Evolutionary conservation across 2,113 vertebrate genomes (phyloP), one percentile per base, ranked within the genome.

Genomic region (Aythya baeri): DNA sequence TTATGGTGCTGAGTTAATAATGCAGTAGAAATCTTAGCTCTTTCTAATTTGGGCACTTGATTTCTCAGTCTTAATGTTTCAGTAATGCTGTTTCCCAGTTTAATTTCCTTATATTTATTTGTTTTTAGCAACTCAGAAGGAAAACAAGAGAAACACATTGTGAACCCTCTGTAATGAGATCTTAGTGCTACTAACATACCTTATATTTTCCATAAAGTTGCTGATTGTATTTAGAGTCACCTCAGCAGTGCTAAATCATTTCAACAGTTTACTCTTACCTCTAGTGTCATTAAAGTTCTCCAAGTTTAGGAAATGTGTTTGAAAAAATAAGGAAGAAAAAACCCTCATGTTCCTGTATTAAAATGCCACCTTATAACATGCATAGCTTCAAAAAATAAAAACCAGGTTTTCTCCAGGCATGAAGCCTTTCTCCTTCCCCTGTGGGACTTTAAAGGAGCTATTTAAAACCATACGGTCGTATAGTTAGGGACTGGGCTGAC

Each of bases 101-200:
- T 96, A 93, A 95, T 96, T 92, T 96, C 86, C 83, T 66, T 88
- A 15, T 75, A 91, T 86, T 96, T 96, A 93, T 91, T 96, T 97
- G 67, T 65, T 95, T 96, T 89, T 84, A 93, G 76, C 78, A 91
- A 73, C 44, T 96, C 41, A 58, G 92, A 86, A 72, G 44, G 44
- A 79, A 95, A 86, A 91, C 80, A 88, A 81, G 88, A 78, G 86
- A 86, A 95, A 86, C 65, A 83, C 43, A 49, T 96, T 95, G 83
- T 96, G 85, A 90, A 96, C 91, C 27, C 7, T 18, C 49, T 79
- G 17, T 92, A 93, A 93, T 91, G 90, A 92, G 86, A 90, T 92
- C 76, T 86, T 61, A 82, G 54, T 62, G 83, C 86, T 95, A 57
- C 85, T 81, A 92, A 84, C 62, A 6, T 62, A 66, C 76, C 62